Conservation (phyloP, 1,140 invertebrate genomes). For the Anadara kagoshimensis region DNA sequence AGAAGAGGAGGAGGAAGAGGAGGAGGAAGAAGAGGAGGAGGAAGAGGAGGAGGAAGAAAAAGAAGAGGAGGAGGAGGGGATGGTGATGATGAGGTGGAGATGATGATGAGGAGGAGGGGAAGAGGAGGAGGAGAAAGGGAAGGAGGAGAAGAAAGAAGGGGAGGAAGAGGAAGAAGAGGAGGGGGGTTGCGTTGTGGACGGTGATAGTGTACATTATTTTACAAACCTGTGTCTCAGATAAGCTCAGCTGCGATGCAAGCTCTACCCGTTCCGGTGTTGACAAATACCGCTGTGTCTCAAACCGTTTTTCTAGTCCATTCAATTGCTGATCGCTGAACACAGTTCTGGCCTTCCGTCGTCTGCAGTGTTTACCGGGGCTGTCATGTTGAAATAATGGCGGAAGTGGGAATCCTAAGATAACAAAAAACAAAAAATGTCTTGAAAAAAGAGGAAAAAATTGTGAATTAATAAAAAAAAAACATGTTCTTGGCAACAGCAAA, state of each 20-base stretch:
- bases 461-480: too few relatives aligned
- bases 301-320: conserved; percentile 86
- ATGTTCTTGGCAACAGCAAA: too few relatives aligned
- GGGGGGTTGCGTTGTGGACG: too few relatives aligned
- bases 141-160: too few relatives aligned
- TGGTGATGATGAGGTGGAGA: too few relatives aligned
- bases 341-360: conserved; percentile 94
- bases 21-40: too few relatives aligned
- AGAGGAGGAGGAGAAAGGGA: too few relatives aligned
- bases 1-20: too few relatives aligned
- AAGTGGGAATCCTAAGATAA: conserved; percentile 80
- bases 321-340: conserved; percentile 94
- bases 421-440: conserved; percentile 37
- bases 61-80: too few relatives aligned
- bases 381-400: conserved; percentile 82
- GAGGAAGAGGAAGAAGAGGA: too few relatives aligned
- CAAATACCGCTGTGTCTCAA: conserved; percentile 96
- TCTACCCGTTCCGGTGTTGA: conserved; percentile 86
- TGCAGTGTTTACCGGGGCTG: conserved; percentile 86
- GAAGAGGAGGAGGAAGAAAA: too few relatives aligned
- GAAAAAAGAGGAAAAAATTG: background rate
- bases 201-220: background rate
- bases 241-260: conserved; percentile 69
- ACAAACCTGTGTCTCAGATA: conserved; percentile 73
- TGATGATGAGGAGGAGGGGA: too few relatives aligned